Evolutionary conservation across 1,140 invertebrate genomes (phyloP).

Genomic region (Arctopsyche grandis): DNA sequence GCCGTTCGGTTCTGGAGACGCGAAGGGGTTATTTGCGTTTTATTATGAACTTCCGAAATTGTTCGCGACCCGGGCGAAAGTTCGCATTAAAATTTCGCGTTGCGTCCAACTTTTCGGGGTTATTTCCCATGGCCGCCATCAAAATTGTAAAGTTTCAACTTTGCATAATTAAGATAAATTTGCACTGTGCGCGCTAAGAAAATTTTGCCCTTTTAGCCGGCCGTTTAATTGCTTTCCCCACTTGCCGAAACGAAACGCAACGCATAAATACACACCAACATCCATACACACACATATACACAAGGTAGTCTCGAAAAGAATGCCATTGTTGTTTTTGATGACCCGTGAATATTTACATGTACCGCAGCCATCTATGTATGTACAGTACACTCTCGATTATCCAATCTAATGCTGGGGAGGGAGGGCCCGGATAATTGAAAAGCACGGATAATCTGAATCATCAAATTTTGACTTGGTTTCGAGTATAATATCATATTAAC

Average conservation of each 20-base stretch:
- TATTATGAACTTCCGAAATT: slow-evolving; percentile 45
- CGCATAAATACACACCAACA: slow-evolving; percentile 32
- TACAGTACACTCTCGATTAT: too few relatives aligned
- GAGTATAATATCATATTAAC: too few relatives aligned
- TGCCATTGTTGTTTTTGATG: too few relatives aligned
- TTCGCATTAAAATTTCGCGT: slow-evolving; percentile 48
- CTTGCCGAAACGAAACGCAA: not conserved
- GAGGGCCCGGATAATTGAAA: too few relatives aligned
- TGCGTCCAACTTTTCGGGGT: slow-evolving; percentile 40
- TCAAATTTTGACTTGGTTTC: too few relatives aligned
- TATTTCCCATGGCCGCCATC: slow-evolving; percentile 45
- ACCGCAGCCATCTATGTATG: too few relatives aligned
- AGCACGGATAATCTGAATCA: too few relatives aligned
- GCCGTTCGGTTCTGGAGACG: not conserved
- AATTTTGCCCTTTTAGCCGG: slow-evolving; percentile 51
- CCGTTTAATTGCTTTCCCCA: slow-evolving; percentile 46
- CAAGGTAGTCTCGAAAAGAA: too few relatives aligned
- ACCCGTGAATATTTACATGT: too few relatives aligned
- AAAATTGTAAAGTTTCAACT: slow-evolving; percentile 51
- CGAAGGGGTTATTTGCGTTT: slow-evolving; percentile 48
- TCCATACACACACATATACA: not conserved
- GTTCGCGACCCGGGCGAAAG: slow-evolving; percentile 42
- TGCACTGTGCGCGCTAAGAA: slow-evolving; percentile 47
- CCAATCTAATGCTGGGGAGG: too few relatives aligned
- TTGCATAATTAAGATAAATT: slow-evolving; percentile 54